Base-by-base conservation (phyloP, 2,888 invertebrate genomes). In the Dryadula phaetusa region DNA sequence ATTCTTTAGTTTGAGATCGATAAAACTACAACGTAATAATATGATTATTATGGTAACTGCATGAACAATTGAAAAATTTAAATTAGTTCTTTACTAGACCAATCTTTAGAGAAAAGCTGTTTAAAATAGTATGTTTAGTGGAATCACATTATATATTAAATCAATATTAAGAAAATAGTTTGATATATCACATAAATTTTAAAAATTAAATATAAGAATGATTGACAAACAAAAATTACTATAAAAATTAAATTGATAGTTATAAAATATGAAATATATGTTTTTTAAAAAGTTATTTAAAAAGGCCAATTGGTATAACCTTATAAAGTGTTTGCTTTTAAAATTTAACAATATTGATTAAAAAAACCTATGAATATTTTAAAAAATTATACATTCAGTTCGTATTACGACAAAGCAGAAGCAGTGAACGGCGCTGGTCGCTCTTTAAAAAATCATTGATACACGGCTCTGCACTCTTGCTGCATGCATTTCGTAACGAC, bases 401-500 rank as follows among this genome's bases (percentile, higher is more conserved):
- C 47, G 42, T 61, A 61, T 71, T 53, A 58, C 52, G 46, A 70
- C 64, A 70, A 62, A 64, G 56, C 52, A 49, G 66, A 58, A 69
- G 28, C 60, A 53, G 58, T 64, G 72, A 70, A 69, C 68, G 47
- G 66, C 62, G 62, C 71, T 71, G 75, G 72, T 70, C 66, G 69
- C 78, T 77, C 68, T 79, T 80, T 80, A 80, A 80, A 80, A 79
- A 80, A 78, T 80, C 79, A 80, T 80, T 67, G 70, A 28, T 69
- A 79, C 80, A 80, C 71, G 77, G 68, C 68, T 76, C 70, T 75
- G 78, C 80, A 80, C 80, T 80, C 70, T 66, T 73, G 69, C 69
- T 64, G 70, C 70, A 73, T 74, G 74, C 72, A 76, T 73, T 74
- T 72, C 68, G 67, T 69, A 65, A 75, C 68, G 64, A 67, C 66